phyloP scores from a whole-genome alignment of 2,113 vertebrate genomes.

The Mohoua ochrocephala region DNA sequence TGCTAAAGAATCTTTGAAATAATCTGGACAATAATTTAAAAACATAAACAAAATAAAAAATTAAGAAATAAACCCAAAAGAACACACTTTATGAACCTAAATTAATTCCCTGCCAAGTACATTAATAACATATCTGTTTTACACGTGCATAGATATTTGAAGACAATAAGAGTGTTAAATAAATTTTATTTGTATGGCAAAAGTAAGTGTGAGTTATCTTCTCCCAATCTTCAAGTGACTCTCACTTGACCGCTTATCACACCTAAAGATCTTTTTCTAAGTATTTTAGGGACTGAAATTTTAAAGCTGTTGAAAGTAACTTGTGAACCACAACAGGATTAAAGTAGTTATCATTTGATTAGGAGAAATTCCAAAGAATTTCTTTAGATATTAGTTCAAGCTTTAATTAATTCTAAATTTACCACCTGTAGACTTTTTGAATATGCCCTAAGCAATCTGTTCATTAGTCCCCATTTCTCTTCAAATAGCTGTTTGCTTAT shows the following conservation, averaged over 20 bases:
- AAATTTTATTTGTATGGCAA: neutral
- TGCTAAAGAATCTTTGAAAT: neutral
- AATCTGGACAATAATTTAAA: neutral
- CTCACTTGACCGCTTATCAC: neutral
- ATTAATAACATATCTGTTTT: neutral
- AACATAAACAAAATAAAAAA: neutral
- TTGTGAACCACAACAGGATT: neutral
- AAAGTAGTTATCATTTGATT: neutral
- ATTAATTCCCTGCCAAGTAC: neutral
- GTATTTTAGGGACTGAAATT: neutral
- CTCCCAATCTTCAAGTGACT: neutral
- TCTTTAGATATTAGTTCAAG: neutral
- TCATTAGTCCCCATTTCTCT: neutral
- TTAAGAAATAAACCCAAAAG: rapidly evolving
- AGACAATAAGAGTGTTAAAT: neutral
- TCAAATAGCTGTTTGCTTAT: neutral
- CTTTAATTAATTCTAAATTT: neutral
- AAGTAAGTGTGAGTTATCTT: neutral
- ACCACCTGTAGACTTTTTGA: neutral
- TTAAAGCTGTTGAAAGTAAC: neutral
- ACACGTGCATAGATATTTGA: neutral
- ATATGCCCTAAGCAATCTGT: neutral
- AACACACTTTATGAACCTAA: neutral
- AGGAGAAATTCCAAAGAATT: neutral
- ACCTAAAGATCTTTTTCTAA: neutral